Evolutionary conservation across 53 echinoderm and acorn worm genomes (phyloP), one percentile per base, ranked within the genome.

Genomic region (Astropecten irregularis): DNA sequence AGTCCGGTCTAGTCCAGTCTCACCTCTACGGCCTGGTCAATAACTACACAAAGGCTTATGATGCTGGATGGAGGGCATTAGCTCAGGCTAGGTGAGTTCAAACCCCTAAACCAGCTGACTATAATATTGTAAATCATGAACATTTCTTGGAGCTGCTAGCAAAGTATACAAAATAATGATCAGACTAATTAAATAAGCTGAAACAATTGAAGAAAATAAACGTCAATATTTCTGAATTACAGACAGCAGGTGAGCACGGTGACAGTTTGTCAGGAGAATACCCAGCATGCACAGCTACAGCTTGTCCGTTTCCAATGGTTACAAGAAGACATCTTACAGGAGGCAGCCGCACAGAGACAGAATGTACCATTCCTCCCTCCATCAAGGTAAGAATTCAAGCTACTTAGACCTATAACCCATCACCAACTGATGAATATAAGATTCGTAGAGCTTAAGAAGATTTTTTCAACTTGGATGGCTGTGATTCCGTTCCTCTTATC

Each of bases 221-320:
- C n/a, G n/a, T n/a, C n/a, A n/a, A n/a, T n/a, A n/a, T n/a, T n/a
- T n/a, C n/a, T n/a, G n/a, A n/a, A n/a, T n/a, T n/a, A n/a, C n/a
- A 93, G 93, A 56, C 93, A 89, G 64, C 77, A 86, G 40, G 68
- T 38, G 62, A 85, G 19, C 37, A 83, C 70, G 16, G 74, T 65
- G 34, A 87, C 55, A 13, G 55, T 30, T 0, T 83, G 81, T 31
- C 71, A 90, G 70, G 90, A 89, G 35, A 57, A 61, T 29, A 66
- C 46, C 28, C 87, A 86, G 27, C 81, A 93, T 85, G 91, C 91
- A 2, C 89, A 93, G 70, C 72, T 89, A 16, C 91, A 93, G 66
- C 51, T 96, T 0, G 83, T 93, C 0, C 66, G 93, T 10, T 93
- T 81, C 89, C 96, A 96, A 70, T 96, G 96, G 96, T 47, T 96